Evolutionary conservation across 1,140 invertebrate species (phyloP).

Genomic region (Drosophila subpulchrella): DNA sequence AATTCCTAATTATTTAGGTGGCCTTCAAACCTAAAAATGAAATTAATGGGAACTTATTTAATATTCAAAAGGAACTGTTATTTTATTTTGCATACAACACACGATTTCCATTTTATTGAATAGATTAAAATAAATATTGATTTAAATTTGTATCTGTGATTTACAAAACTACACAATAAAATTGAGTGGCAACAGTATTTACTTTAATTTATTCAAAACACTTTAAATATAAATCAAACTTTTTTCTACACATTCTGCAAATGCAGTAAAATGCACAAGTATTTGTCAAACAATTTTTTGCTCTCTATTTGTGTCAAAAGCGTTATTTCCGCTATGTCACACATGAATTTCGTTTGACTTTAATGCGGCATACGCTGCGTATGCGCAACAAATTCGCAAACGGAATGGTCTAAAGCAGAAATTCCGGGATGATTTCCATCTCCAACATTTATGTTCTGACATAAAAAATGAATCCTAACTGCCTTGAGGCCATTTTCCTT

Average conservation of each 20-base stretch:
- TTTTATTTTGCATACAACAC: not conserved
- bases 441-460: not conserved
- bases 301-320: slow-evolving; percentile 11
- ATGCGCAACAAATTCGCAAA: slow-evolving; percentile 26
- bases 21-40: too few relatives aligned
- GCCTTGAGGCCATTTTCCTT: slow-evolving; percentile 7
- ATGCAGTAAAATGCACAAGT: slow-evolving; percentile 14
- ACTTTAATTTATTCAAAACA: not conserved
- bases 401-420: not conserved
- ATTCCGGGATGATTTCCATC: not conserved
- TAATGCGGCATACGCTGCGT: slow-evolving; percentile 26
- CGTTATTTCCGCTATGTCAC: slow-evolving; percentile 12
- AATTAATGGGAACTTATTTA: too few relatives aligned
- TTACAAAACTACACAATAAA: too few relatives aligned
- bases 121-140: too few relatives aligned
- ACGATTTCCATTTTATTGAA: not conserved
- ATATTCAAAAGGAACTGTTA: not conserved
- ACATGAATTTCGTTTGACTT: slow-evolving; percentile 21
- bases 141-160: too few relatives aligned
- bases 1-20: too few relatives aligned
- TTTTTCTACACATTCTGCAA: not conserved
- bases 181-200: not conserved
- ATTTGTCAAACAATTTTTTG: slow-evolving; percentile 19
- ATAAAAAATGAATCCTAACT: slow-evolving; percentile 5
- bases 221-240: not conserved